Base-by-base conservation (phyloP, 1,140 invertebrate genomes). In the Drosophila sulfurigaster region DNA sequence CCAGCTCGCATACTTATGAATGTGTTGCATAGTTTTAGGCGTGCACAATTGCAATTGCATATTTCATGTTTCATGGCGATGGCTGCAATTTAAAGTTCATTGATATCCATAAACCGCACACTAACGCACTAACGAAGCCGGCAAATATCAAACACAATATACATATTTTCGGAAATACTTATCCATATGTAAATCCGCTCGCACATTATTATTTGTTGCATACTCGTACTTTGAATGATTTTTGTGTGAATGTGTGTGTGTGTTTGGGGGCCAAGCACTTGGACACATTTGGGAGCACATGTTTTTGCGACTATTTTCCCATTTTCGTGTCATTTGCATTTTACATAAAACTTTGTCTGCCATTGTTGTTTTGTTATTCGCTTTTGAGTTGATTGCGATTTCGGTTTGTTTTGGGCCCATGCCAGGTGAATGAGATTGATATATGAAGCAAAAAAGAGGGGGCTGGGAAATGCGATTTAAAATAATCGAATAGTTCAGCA, bases 31-130 rank as follows among this genome's bases (percentile, higher is more conserved):
- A 67, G 69, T 81, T 81, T 81, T 89, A 85, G 85, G 85, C 85
- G 76, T 78, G 65, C 72, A 77, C 68, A 89, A 77, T 73, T 77
- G 56, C 81, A 89, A 88, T 83, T 87, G 83, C 83, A 87, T 79
- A 89, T 81, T 89, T 89, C 63, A 85, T 82, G 73, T 82, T 81
- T 68, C 79, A 77, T 75, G 75, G 35, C 54, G 54, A 57, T 66
- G 80, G 38, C 69, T 70, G 78, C 77, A 89, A 85, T 89, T 89
- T 89, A 85, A 89, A 89, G 85, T 89, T 89, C 85, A 89, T 89
- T 89, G 85, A 89, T 89, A 89, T 85, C 85, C 78, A 89, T 89
- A 89, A 81, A 89, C 81, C 70, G 35, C 35, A 78, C 83, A 81
- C 71, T 70, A 25, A 25, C 20, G 20, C 72, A 32, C 60, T 72